Evolutionary conservation across 2,888 invertebrate species (phyloP), one percentile per base, ranked within the genome.

Genomic region (Orchesellides sinensis): DNA sequence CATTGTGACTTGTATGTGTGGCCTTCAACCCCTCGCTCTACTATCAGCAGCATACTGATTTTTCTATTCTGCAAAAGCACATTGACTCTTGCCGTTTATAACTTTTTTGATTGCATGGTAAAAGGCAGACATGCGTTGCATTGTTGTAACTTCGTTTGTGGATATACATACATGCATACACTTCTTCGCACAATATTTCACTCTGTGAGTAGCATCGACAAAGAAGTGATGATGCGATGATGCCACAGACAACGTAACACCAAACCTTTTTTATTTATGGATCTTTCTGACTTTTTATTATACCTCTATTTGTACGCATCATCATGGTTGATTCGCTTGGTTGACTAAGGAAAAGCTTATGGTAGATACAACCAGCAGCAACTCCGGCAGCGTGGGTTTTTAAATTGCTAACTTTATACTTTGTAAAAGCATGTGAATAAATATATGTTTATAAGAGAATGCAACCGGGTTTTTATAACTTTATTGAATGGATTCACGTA

Each of bases 241-340:
- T 25, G 32, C 47, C 45, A 19, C 14, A 59, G 54, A 63, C 72
- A 54, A 52, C 54, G 17, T 61, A 66, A 68, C 66, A 73, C 80
- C 81, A 75, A 32, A 61, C 10, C 74, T 40, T 70, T 82, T 82
- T 75, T 75, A 82, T 82, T 82, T 82, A 82, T 68, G 82, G 52
- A 32, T 54, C 69, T 70, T 69, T 74, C 68, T 68, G 66, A 69
- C 74, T 81, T 81, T 81, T 82, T 82, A 82, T 82, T 81, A 63
- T 82, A 47, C 75, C 75, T 74, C 82, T 75, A 75, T 82, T 82
- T 75, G 82, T 75, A 75, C 61, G 74, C 68, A 75, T 82, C 68
- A 81, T 80, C 61, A 75, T 45, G 75, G 82, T 69, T 59, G 82
- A 82, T 82, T 82, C 69, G 82, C 69, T 75, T 70, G 75, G 82